Evolutionary conservation across 1,140 invertebrate genomes (phyloP), one percentile per base, ranked within the genome.

Genomic region (Heliconius himera): DNA sequence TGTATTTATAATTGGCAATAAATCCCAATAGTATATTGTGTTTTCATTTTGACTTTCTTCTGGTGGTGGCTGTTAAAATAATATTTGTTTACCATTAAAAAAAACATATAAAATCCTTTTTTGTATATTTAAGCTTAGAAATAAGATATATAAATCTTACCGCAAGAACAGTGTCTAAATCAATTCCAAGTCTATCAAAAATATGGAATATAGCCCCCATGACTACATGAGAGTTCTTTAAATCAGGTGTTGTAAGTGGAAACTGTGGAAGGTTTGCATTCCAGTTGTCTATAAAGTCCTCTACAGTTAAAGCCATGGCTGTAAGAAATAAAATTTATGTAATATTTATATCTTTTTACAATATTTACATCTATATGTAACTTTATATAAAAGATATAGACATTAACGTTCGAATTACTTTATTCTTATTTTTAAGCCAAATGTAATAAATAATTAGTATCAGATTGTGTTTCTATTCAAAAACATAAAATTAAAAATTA

Each of bases 1-100:
- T 76, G 89, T 85, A 76, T 94, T 94, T 77, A 94, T 90, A 0
- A 93, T 83, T 0, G 93, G 93, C 11, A 93, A 72, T 8, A 94
- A 81, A 66, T 94, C 93, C 84, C 86, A 86, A 78, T 93, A 94
- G 81, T 93, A 93, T 0, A 83, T 76, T n/a, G 81, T 85, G 77
- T 91, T 87, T 29, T 92, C 89, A 38, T 89, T 91, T 8, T 78
- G 82, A 9, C 74, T 80, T 77, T 92, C 89, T 81, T 92, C 88
- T 8, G 88, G 85, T 70, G 91, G 91, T 46, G 87, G 78, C 93
- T 94, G 84, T 70, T 51, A 60, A 60, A 22, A 11, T 54, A 60
- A 60, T 22, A 11, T 60, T 60, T n/a, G n/a, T 26, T 60, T 22
- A 60, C 20, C 22, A 60, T n/a, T 22, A 26, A 22, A 11, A n/a